Evolutionary conservation across 2,797 vertebrate species (phyloP).

Genomic region (Loriculus beryllinus): DNA sequence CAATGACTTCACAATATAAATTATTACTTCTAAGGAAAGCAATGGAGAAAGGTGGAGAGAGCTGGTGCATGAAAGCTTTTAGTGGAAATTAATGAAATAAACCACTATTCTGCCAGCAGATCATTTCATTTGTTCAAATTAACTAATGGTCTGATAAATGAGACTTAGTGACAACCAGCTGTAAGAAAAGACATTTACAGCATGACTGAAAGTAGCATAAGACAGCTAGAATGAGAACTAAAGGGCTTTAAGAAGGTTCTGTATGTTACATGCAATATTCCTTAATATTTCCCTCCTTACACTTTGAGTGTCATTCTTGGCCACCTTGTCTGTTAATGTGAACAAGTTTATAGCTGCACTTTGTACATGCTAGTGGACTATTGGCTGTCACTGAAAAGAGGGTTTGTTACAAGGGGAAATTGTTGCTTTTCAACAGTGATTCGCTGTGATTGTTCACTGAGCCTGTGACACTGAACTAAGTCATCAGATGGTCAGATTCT

Average conservation of each 20-base stretch:
- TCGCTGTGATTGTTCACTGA: not conserved
- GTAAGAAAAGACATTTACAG: not conserved
- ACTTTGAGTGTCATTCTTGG: not conserved
- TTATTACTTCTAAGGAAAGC: not conserved
- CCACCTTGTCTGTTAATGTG: not conserved
- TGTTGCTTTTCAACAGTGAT: not conserved
- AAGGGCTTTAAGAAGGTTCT: not conserved
- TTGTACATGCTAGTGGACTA: not conserved
- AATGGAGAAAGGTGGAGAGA: not conserved
- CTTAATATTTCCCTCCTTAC: not conserved
- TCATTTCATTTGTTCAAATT: conserved; percentile 34
- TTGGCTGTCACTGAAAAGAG: not conserved
- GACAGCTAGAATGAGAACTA: not conserved
- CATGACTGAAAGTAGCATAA: not conserved
- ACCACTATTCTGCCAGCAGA: conserved; percentile 36
- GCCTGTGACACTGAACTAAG: not conserved
- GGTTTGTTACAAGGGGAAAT: not conserved
- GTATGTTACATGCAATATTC: not conserved
- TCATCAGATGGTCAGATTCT: not conserved
- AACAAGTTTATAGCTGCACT: not conserved
- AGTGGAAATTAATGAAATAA: conserved; percentile 36
- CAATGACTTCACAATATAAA: not conserved
- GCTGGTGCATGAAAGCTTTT: not conserved
- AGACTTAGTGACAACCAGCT: conserved; percentile 12
- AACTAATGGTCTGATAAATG: conserved; percentile 14